Base-by-base conservation (phyloP, 2,888 invertebrate species). In the Vesta saturnalis region DNA sequence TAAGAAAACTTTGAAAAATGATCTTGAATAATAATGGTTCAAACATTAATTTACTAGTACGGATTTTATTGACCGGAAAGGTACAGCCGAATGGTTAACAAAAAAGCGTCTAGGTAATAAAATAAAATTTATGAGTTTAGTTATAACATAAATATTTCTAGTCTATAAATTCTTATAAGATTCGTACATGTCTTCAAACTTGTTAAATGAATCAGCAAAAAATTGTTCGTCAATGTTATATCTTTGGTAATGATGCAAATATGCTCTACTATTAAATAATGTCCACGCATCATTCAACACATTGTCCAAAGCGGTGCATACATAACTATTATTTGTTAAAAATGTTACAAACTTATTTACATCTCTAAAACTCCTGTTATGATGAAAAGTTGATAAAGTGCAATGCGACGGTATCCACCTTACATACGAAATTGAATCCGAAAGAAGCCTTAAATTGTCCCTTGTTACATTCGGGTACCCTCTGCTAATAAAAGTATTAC, bases 181-280 rank as follows among this genome's bases (percentile, higher is more conserved):
- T 19, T 58, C 58, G 10, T 14, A 19, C 1, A 58, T 10, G 16
- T 14, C 21, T 3, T 12, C 16, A 30, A 35, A 58, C 10, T 14
- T 18, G 10, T 85, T 83, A 78, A 88, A 87, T n/a, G 85, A 81
- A 70, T 82, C 77, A 52, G 84, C 74, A 77, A 87, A 86, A 70
- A 85, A 83, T 43, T 85, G 81, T 46, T 86, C 85, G 68, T 84
- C 83, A 39, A 87, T 75, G 35, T 83, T 85, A 75, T 81, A 85
- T 68, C 85, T 84, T 70, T 81, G 82, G 74, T 87, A 88, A 67
- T 86, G 86, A 79, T 88, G 87, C 39, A 87, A 75, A 77, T 85
- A 87, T 6, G 87, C 86, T 30, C 83, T 82, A 76, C 85, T 81
- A 1, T 81, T 79, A 74, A 85, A 87, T 63, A 84, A 79, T 62